A percentile compares a stretch with the other conserved stretches of the same genome.
Evolutionary conservation across 2,113 vertebrate species (phyloP).

Genomic region (Penelope pileata): DNA sequence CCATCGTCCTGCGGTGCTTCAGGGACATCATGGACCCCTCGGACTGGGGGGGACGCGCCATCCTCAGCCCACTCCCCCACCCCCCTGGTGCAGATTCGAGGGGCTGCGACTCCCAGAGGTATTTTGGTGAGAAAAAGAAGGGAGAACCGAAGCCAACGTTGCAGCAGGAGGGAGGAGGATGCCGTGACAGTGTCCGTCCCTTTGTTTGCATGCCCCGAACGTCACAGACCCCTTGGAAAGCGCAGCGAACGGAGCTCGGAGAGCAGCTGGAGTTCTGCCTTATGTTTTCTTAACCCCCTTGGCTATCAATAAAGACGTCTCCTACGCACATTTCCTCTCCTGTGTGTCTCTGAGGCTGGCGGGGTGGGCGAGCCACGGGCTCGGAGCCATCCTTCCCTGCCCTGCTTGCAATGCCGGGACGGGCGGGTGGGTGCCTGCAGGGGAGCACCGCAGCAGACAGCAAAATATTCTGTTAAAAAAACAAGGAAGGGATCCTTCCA

Average conservation of each 20-base stretch:
- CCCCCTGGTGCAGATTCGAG: neutral
- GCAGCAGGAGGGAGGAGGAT: neutral
- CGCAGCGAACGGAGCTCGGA: neutral
- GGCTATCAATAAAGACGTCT: neutral
- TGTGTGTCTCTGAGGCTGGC: accelerated
- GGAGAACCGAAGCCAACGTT: neutral
- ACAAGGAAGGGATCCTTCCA: neutral
- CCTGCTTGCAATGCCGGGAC: no score
- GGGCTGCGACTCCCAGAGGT: neutral
- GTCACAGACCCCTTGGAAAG: neutral
- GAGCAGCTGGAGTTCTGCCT: neutral
- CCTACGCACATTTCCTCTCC: neutral
- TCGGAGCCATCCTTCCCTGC: neutral
- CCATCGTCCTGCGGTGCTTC: neutral
- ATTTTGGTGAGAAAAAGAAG: neutral
- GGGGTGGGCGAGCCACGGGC: neutral
- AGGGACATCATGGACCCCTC: neutral
- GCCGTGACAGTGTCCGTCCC: neutral
- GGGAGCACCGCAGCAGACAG: neutral
- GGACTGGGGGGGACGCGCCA: neutral
- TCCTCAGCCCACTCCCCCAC: neutral
- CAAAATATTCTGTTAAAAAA: neutral
- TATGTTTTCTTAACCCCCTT: neutral
- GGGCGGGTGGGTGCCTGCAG: no score
- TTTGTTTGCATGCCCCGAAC: neutral